These are phyloP conservation scores for Sepioteuthis lessoniana DNA, from an alignment of 2,888 invertebrate genomes.

Conservation along the genomic window DNA sequence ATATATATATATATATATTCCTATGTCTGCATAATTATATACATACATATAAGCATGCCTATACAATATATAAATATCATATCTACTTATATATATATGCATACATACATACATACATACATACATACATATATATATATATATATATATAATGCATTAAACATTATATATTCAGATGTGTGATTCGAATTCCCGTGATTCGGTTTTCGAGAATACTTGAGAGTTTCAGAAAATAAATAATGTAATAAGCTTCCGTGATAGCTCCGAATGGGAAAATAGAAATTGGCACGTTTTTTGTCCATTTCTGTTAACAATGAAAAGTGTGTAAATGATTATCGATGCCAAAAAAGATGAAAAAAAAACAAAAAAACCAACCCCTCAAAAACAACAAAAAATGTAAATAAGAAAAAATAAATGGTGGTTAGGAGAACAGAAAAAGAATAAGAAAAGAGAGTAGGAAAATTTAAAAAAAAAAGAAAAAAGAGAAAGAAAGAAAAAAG, in stretches of 20 bases:
- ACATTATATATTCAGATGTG: neutral
- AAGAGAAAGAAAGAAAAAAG: neutral
- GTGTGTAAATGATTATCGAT: constrained; percentile 5
- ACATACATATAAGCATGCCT: too few species aligned
- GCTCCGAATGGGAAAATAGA: neutral
- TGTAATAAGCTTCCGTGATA: neutral
- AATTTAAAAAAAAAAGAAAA: neutral
- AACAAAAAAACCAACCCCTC: too few species aligned
- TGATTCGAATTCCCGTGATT: neutral
- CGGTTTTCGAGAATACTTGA: neutral
- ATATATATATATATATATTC: neutral
- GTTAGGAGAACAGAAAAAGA: too few species aligned
- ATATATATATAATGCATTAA: too few species aligned
- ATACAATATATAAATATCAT: too few species aligned
- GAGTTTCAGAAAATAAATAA: constrained; percentile 9
- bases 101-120: too few species aligned
- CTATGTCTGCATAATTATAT: too few species aligned
- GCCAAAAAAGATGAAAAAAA: neutral
- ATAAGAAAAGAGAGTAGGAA: too few species aligned
- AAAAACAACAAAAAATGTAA: too few species aligned
- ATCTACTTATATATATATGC: too few species aligned
- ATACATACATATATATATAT: too few species aligned
- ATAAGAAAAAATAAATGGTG: too few species aligned
- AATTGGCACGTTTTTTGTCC: neutral
- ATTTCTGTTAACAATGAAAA: neutral